Evolutionary conservation across 2,888 invertebrate genomes (phyloP).

Genomic region (Sesia bembeciformis): DNA sequence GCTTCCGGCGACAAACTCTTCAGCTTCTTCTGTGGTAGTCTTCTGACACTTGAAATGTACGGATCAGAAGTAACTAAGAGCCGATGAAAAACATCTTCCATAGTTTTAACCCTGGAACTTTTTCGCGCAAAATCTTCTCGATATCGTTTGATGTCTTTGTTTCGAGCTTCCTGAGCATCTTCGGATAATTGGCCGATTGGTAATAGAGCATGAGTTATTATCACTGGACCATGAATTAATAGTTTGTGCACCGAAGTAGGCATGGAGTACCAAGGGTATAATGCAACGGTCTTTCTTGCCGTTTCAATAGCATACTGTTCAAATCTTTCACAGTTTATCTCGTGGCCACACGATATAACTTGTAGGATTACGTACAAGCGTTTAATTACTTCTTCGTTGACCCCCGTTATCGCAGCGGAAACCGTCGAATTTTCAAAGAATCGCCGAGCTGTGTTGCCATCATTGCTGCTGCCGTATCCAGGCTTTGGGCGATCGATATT

Average conservation of each 20-base stretch:
- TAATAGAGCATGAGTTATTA: slow-evolving; percentile 9
- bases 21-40: too few species aligned
- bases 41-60: too few species aligned
- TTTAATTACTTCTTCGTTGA: slow-evolving; percentile 4
- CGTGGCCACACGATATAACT: slow-evolving; percentile 8
- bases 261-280: slow-evolving; percentile 15
- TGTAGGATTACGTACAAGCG: slow-evolving; percentile 4
- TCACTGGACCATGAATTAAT: slow-evolving; percentile 12
- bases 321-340: slow-evolving; percentile 9
- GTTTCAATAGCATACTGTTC: slow-evolving; percentile 5
- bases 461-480: not conserved
- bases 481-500: not conserved
- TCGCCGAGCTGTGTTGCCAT: slow-evolving; percentile 1
- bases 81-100: too few species aligned
- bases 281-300: slow-evolving; percentile 9
- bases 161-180: slow-evolving; percentile 15
- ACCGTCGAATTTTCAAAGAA: slow-evolving; percentile 4
- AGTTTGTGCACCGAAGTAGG: slow-evolving; percentile 12
- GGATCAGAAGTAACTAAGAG: too few species aligned
- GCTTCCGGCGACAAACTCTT: too few species aligned
- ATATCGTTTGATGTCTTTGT: slow-evolving; percentile 11
- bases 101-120: too few species aligned
- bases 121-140: too few species aligned
- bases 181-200: slow-evolving; percentile 15
- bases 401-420: slow-evolving; percentile 1